Percentiles rank a stretch among this genome's conserved stretches.
Evolutionary conservation across 2,888 invertebrate genomes (phyloP).

Genomic region (Eristalis intricaria): DNA sequence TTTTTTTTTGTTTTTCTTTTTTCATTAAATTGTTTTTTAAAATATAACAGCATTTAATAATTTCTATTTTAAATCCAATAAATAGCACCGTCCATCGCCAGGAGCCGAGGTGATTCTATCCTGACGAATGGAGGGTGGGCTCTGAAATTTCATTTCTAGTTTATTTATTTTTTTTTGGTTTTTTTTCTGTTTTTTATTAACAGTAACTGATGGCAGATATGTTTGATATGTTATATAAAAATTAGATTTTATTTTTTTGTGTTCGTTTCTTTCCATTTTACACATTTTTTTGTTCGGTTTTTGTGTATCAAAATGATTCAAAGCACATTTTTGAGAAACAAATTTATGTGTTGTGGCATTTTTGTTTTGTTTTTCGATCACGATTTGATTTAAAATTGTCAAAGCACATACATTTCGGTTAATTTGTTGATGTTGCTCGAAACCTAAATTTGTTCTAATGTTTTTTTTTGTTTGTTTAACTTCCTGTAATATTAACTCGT

Average conservation of each 20-base stretch:
- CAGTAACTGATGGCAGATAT: slow-evolving; percentile 30
- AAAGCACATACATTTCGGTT: neutral
- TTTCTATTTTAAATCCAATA: neutral
- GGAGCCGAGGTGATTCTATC: too few species aligned
- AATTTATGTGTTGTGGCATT: neutral
- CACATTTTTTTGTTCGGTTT: neutral
- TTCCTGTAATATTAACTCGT: slow-evolving; percentile 51
- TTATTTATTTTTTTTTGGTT: neutral
- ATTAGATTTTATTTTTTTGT: neutral
- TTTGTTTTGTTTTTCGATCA: neutral
- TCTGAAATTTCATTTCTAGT: slow-evolving; percentile 2
- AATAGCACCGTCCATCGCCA: neutral
- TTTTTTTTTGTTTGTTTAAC: neutral
- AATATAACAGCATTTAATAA: neutral
- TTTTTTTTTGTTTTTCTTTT: neutral
- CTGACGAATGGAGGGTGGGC: neutral
- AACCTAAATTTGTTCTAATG: slow-evolving; percentile 19
- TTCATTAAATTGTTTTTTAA: neutral
- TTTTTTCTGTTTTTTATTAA: neutral
- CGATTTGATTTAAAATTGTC: neutral
- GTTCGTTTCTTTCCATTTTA: neutral
- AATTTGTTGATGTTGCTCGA: slow-evolving; percentile 5
- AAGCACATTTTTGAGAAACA: neutral
- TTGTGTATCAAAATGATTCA: neutral
- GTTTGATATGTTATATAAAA: slow-evolving; percentile 34